Percentiles rank a stretch among this genome's conserved stretches.
Conservation (phyloP, 2,797 vertebrate genomes). For the Propithecus deckenii region DNA sequence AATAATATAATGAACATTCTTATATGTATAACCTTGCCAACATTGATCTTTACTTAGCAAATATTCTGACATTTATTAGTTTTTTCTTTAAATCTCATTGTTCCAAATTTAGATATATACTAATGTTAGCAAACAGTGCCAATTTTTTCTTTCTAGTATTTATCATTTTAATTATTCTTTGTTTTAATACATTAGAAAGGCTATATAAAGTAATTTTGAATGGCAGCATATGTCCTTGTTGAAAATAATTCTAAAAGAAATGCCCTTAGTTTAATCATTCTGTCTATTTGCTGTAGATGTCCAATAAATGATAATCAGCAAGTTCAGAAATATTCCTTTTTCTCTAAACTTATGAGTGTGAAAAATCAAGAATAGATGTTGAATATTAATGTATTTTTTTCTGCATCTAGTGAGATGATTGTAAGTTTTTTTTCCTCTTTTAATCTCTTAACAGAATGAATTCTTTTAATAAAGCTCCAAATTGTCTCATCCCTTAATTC, state of each 20-base stretch:
- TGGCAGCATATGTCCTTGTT: neutral
- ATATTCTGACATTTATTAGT: neutral
- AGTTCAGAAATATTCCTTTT: neutral
- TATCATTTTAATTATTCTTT: neutral
- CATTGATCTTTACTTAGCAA: neutral
- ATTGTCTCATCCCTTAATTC: neutral
- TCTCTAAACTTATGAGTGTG: neutral
- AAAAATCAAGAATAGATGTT: neutral
- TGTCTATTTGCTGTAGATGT: neutral
- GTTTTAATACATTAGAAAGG: neutral
- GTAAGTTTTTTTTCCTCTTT: neutral
- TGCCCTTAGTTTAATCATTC: neutral
- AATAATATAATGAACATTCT: neutral
- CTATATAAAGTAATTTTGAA: neutral
- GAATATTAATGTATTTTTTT: neutral
- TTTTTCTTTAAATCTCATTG: neutral
- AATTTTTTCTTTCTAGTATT: neutral
- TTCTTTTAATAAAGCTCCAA: neutral
- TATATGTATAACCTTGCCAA: neutral
- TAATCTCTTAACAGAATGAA: neutral
- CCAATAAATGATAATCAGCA: neutral
- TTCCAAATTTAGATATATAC: neutral
- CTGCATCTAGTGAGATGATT: neutral
- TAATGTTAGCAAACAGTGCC: neutral
- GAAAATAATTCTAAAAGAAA: neutral